Evolutionary conservation across 2,888 invertebrate genomes (phyloP).

Genomic region (Deroplatys truncata): DNA sequence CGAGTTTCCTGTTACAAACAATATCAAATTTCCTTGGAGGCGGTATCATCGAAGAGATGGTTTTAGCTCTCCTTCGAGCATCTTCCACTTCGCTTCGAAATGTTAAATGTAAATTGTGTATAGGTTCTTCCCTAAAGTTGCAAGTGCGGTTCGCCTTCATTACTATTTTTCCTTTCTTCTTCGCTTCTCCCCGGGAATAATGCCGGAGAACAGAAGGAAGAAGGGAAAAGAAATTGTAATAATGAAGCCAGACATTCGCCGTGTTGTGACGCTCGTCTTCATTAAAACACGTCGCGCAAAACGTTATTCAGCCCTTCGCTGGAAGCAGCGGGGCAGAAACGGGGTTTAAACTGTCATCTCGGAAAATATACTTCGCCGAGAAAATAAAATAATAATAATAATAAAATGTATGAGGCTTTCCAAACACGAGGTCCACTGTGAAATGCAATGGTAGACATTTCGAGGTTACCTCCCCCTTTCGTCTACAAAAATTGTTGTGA

Average conservation of each 20-base stretch:
- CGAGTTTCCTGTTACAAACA: not conserved
- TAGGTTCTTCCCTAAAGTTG: not conserved
- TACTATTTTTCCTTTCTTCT: not conserved
- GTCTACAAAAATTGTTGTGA: too few relatives aligned
- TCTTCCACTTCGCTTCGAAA: not conserved
- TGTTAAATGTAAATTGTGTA: not conserved
- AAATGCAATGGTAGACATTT: not conserved
- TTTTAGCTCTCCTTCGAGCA: too few relatives aligned
- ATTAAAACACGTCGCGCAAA: not conserved
- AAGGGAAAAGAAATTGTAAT: not conserved
- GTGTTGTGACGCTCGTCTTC: not conserved
- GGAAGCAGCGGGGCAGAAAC: too few relatives aligned
- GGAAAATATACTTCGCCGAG: not conserved
- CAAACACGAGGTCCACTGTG: not conserved
- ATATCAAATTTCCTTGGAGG: not conserved
- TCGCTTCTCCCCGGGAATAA: not conserved
- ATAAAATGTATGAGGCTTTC: not conserved
- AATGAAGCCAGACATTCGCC: not conserved
- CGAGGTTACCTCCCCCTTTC: too few relatives aligned
- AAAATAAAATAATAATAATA: too few relatives aligned
- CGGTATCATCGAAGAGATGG: too few relatives aligned
- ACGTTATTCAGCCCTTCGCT: not conserved
- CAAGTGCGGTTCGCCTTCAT: not conserved
- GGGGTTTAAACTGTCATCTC: not conserved
- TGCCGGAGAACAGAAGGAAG: not conserved